A percentile compares a stretch with the other conserved stretches of the same genome.
Conservation (phyloP, 2,888 invertebrate species). For the Phasia obesa region DNA sequence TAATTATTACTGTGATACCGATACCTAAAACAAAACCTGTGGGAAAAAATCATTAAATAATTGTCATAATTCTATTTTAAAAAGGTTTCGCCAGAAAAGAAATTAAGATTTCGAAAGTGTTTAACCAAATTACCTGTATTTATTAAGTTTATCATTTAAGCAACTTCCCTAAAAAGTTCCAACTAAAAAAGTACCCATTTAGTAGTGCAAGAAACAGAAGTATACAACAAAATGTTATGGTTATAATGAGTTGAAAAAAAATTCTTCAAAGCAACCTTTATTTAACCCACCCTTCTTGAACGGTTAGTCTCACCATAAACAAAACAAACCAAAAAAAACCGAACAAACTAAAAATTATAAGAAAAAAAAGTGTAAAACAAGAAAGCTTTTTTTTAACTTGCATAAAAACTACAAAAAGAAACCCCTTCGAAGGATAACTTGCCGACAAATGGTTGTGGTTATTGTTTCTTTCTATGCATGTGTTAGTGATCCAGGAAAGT, state of each 20-base stretch:
- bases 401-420: constrained; percentile 38
- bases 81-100: constrained; percentile 7
- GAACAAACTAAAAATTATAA: background rate
- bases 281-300: constrained; percentile 9
- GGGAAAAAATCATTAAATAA: constrained; percentile 13
- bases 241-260: constrained; percentile 51
- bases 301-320: too few relatives aligned
- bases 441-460: constrained; percentile 55
- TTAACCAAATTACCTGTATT: constrained; percentile 67
- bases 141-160: constrained; percentile 46
- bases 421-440: constrained; percentile 70
- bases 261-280: constrained; percentile 57
- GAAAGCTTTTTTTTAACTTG: constrained; percentile 14
- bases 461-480: constrained; percentile 60
- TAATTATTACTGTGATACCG: constrained; percentile 33
- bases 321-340: background rate
- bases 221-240: constrained; percentile 33
- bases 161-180: constrained; percentile 13
- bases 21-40: constrained; percentile 10
- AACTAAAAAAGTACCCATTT: constrained; percentile 16
- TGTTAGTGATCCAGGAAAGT: constrained; percentile 69
- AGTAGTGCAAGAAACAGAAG: constrained; percentile 30
- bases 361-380: background rate
- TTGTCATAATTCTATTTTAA: constrained; percentile 7
- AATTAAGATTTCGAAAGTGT: constrained; percentile 67